Evolutionary conservation across 2,797 vertebrate genomes (phyloP).

Genomic region (Delichon dasypus): DNA sequence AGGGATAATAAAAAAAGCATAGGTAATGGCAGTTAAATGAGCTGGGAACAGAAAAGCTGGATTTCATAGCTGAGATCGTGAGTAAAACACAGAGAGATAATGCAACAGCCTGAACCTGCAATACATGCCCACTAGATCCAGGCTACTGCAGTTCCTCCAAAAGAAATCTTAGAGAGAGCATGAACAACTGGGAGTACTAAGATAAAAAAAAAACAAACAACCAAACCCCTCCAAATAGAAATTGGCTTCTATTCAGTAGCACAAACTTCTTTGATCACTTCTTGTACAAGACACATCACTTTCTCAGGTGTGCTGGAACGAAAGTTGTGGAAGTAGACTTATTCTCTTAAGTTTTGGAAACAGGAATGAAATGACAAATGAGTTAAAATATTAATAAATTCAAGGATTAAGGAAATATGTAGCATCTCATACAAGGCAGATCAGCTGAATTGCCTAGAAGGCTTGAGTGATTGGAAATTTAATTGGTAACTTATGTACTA

Average conservation of each 20-base stretch:
- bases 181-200: background rate
- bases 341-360: background rate
- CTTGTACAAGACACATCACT: accelerated
- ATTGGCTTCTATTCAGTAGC: background rate
- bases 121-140: background rate
- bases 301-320: background rate
- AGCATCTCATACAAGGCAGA: background rate
- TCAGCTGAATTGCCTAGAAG: background rate
- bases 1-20: background rate
- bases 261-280: background rate
- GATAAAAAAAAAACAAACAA: background rate
- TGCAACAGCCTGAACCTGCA: background rate
- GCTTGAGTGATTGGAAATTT: background rate
- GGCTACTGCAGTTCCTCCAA: background rate
- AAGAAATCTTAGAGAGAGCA: background rate
- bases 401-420: background rate
- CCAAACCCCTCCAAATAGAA: background rate
- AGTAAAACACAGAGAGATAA: background rate
- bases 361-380: background rate
- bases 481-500: background rate
- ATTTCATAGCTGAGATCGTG: background rate
- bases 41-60: background rate
- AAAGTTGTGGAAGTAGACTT: background rate
- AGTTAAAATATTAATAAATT: background rate
- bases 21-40: background rate